Base-by-base conservation (phyloP, 2,113 vertebrate genomes). In the Camelus dromedarius region DNA sequence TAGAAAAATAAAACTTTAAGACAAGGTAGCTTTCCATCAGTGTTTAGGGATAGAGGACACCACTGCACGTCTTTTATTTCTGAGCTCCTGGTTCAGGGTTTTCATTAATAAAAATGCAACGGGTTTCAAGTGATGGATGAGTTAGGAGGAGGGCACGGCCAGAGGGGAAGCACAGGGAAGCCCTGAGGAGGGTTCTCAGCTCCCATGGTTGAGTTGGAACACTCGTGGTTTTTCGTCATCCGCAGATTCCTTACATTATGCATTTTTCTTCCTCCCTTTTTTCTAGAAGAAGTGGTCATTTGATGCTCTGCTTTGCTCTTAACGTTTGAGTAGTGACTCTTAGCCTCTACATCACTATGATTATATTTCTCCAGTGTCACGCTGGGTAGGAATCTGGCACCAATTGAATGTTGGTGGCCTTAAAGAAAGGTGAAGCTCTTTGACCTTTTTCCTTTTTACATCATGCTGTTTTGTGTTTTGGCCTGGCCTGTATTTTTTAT, bases 1-100 rank as follows among this genome's bases (percentile, higher is more conserved):
- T 77, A 89, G 88, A 83, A 96, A 91, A 93, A 58, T 56, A 83
- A 83, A 86, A 58, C 76, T 87, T 69, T 46, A 91, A 60, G 69
- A 90, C 38, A 77, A 72, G 56, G 22, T 30, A 28, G 3, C 80
- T 95, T 91, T 89, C 86, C 73, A 48, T 90, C 69, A 35, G 28
- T 30, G 1, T 83, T 62, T 86, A 58, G 3, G 28, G 22, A 56
- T 38, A 16, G 66, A 75, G 19, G 52, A 76, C 14, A 48, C 4
- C 14, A 77, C 28, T 42, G 52, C 26, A 9, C 46, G 26, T 32
- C 35, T 96, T 80, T 85, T 84, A 46, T 69, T 92, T 86, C 88
- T 38, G 50, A 85, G 58, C 54, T 88, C 66, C 54, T 50, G 20
- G 24, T 73, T 79, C 79, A 9, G 26, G 38, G 13, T 42, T 90